phyloP scores from a whole-genome alignment of 2,888 invertebrate genomes.

The Ornithoptera priamus region DNA sequence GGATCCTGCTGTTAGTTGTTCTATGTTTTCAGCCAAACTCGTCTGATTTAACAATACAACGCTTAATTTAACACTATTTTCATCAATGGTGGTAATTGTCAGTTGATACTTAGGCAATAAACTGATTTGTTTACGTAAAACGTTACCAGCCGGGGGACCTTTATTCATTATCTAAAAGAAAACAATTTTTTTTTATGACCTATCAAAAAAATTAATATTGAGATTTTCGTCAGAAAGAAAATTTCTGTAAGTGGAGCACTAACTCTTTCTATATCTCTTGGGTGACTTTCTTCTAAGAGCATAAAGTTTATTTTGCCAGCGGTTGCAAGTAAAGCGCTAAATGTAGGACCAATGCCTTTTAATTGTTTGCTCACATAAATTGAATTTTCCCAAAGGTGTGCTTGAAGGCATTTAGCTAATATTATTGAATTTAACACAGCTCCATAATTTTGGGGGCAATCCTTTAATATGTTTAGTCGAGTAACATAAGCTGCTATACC shows the following conservation, averaged over 20 bases:
- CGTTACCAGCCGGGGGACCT: conserved; percentile 86
- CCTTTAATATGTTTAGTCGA: conserved; percentile 49
- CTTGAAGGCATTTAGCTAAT: conserved; percentile 83
- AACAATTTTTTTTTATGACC: neutral
- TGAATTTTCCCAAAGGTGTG: conserved; percentile 88
- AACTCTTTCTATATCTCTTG: conserved; percentile 86
- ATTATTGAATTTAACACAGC: conserved; percentile 81
- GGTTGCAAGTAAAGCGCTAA: conserved; percentile 82
- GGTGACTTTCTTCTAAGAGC: conserved; percentile 82
- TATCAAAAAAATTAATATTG: neutral
- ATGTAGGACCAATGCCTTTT: conserved; percentile 84
- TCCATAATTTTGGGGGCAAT: conserved; percentile 63
- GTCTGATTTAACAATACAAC: conserved; percentile 66
- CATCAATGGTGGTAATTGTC: conserved; percentile 54
- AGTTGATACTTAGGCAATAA: conserved; percentile 83
- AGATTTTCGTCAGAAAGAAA: neutral
- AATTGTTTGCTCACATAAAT: conserved; percentile 84
- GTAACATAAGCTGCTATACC: conserved; percentile 81
- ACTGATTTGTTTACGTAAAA: conserved; percentile 81
- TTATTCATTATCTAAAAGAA: conserved; percentile 83
- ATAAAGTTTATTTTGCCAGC: conserved; percentile 85
- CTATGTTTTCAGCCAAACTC: conserved; percentile 63
- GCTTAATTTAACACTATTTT: conserved; percentile 54
- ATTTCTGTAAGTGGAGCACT: conserved; percentile 29
- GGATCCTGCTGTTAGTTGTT: conserved; percentile 67